A percentile compares a stretch with the other conserved stretches of the same genome.
Conservation (phyloP, 2,888 invertebrate genomes). For the Stenichneumon culpator region DNA sequence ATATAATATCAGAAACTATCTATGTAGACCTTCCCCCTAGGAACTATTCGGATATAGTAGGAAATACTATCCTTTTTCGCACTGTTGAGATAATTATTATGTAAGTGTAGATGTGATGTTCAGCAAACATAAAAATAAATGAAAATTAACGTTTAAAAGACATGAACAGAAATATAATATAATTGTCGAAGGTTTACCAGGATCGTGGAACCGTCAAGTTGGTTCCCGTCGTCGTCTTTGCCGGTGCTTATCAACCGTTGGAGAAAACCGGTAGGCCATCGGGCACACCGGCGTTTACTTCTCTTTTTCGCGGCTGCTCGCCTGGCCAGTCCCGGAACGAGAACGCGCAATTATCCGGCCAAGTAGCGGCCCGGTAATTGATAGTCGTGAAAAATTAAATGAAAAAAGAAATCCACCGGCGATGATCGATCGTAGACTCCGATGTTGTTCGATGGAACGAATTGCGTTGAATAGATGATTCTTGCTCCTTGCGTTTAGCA, state of each 20-base stretch:
- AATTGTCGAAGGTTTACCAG: neutral
- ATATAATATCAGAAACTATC: too few species aligned
- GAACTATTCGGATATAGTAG: too few species aligned
- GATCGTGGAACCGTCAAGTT: neutral
- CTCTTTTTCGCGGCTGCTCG: slow-evolving; percentile 12
- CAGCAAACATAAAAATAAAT: too few species aligned
- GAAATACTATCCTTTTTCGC: too few species aligned
- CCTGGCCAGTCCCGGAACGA: slow-evolving; percentile 26
- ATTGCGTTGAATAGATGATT: slow-evolving; percentile 10
- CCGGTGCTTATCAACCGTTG: neutral
- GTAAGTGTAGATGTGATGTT: too few species aligned
- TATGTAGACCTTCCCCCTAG: too few species aligned
- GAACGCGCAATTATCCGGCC: slow-evolving; percentile 33
- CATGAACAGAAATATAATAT: neutral
- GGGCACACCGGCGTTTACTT: slow-evolving; percentile 23
- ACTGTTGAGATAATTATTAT: too few species aligned
- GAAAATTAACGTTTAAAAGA: too few species aligned
- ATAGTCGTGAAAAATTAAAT: slow-evolving; percentile 21
- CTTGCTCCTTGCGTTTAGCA: slow-evolving; percentile 1
- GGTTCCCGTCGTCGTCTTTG: neutral
- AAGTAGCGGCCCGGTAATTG: neutral
- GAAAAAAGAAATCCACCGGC: neutral
- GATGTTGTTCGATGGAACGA: slow-evolving; percentile 1
- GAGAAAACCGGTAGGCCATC: slow-evolving; percentile 44
- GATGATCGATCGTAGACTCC: slow-evolving; percentile 5